These are phyloP conservation scores for Xerus rutilus DNA, from an alignment of 2,797 vertebrate genomes.

Conservation along the genomic window DNA sequence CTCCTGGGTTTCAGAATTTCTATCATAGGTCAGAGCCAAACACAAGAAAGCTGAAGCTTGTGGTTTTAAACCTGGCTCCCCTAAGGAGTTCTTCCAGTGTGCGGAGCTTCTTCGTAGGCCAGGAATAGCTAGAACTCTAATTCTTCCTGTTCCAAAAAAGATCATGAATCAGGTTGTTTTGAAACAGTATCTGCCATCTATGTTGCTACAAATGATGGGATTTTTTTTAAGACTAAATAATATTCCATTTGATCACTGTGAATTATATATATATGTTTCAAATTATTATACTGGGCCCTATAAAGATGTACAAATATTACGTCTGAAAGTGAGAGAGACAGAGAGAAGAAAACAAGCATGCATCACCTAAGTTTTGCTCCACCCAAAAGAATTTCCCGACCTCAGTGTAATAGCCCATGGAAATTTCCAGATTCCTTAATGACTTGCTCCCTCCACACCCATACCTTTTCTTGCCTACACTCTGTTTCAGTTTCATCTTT, in stretches of 20 bases:
- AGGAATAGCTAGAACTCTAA: not conserved
- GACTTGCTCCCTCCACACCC: not conserved
- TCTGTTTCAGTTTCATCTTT: not conserved
- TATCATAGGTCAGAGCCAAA: not conserved
- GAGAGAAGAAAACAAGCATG: not conserved
- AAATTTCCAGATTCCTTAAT: not conserved
- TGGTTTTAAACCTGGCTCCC: not conserved
- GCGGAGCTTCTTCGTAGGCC: too few species aligned
- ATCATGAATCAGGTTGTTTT: not conserved
- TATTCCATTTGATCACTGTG: not conserved
- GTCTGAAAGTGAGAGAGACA: not conserved
- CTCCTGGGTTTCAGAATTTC: not conserved
- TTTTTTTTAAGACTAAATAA: not conserved
- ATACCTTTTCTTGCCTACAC: not conserved
- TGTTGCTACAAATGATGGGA: not conserved
- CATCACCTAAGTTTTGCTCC: not conserved
- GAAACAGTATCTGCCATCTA: not conserved
- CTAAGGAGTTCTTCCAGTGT: not conserved
- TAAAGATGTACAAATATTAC: not conserved
- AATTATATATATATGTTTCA: not conserved
- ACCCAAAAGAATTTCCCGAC: not conserved
- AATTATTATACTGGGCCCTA: not conserved
- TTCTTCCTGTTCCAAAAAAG: slow-evolving; percentile 8
- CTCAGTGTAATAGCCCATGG: not conserved
- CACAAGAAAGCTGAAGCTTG: not conserved